phyloP scores from a whole-genome alignment of 2,113 vertebrate genomes.

The Nibea coibor region DNA sequence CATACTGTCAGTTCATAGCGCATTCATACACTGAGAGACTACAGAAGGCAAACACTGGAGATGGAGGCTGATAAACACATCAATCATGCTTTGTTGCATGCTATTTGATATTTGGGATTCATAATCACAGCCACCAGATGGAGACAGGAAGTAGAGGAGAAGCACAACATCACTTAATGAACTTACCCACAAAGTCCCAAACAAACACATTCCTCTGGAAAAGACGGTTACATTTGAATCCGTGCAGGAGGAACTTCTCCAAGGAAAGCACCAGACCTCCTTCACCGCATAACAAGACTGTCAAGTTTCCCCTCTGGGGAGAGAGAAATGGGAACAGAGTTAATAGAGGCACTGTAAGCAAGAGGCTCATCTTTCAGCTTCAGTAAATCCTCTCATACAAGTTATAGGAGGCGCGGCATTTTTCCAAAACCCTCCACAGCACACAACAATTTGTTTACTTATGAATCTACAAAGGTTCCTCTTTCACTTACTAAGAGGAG shows the following conservation, averaged over 20 bases:
- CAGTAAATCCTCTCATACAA: slow-evolving; percentile 8
- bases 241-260: slow-evolving; percentile 96
- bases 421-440: not conserved
- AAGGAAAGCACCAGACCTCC: slow-evolving; percentile 91
- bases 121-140: slow-evolving; percentile 47
- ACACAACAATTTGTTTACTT: slow-evolving; percentile 7
- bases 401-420: not conserved
- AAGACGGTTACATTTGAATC: slow-evolving; percentile 91
- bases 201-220: slow-evolving; percentile 98
- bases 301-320: slow-evolving; percentile 93
- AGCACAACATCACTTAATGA: not conserved
- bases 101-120: not conserved
- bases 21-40: not conserved
- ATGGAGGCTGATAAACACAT: not conserved
- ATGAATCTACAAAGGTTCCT: not conserved
- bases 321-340: slow-evolving; percentile 29
- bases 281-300: slow-evolving; percentile 93
- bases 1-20: not conserved
- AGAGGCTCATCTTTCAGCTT: slow-evolving; percentile 29
- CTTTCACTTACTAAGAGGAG: not conserved
- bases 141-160: slow-evolving; percentile 14
- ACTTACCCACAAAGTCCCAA: slow-evolving; percentile 97
- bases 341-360: slow-evolving; percentile 22
- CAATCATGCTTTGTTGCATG: slow-evolving; percentile 2
- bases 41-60: not conserved